phyloP scores from a whole-genome alignment of 1,140 invertebrate genomes.

The Drosophila mayri region DNA sequence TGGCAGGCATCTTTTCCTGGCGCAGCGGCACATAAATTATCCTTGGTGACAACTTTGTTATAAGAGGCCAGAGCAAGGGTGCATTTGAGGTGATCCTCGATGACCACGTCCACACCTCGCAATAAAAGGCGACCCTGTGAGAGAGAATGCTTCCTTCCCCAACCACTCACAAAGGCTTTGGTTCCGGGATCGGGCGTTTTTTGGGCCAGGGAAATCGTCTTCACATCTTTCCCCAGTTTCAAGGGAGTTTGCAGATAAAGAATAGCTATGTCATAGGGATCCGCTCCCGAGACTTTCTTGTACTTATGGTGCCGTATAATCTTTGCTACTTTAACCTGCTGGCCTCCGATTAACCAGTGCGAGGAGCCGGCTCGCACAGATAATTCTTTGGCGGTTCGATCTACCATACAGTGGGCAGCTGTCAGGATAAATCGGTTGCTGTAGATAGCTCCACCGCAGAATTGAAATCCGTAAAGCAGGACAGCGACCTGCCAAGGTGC shows the following conservation, averaged over 20 bases:
- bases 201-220: neutral
- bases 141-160: neutral
- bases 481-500: neutral
- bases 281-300: neutral
- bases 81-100: neutral
- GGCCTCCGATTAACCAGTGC: neutral
- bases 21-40: neutral
- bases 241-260: neutral
- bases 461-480: neutral
- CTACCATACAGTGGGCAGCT: neutral
- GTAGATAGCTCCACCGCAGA: conserved; percentile 1
- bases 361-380: neutral
- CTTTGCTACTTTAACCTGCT: neutral
- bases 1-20: conserved; percentile 1
- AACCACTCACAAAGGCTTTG: neutral
- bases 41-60: neutral
- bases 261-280: neutral
- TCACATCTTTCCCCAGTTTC: neutral
- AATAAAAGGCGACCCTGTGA: neutral
- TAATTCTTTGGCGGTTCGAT: accelerated
- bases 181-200: neutral
- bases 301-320: neutral
- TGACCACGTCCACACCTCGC: neutral
- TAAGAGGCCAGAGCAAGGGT: neutral
- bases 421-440: neutral